phyloP scores from a whole-genome alignment of 1,140 invertebrate species.

The Ptiloglossa arizonensis region DNA sequence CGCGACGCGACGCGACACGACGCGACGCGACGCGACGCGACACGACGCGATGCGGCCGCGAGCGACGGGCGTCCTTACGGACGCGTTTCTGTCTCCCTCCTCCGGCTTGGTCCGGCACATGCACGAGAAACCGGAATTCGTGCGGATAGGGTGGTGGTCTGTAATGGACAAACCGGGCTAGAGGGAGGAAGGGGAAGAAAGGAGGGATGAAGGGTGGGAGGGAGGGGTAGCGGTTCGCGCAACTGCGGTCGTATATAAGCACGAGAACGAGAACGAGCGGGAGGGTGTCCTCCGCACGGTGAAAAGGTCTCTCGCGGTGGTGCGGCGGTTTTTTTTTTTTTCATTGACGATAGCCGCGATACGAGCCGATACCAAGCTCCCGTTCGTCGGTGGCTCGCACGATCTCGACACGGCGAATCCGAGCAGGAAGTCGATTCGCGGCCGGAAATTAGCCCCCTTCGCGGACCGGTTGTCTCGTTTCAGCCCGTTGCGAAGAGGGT shows the following conservation, averaged over 20 bases:
- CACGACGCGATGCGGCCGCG: background rate
- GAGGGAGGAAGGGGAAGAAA: too few relatives aligned
- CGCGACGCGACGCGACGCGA: background rate
- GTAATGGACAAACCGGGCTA: slow-evolving; percentile 31
- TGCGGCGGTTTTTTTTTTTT: slow-evolving; percentile 13
- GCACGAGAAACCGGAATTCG: slow-evolving; percentile 56
- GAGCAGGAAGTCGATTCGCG: slow-evolving; percentile 63
- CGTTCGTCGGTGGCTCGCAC: slow-evolving; percentile 13
- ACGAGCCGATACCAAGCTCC: background rate
- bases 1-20: background rate
- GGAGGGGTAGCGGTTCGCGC: slow-evolving; percentile 62
- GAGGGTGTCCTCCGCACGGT: background rate
- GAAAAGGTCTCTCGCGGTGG: slow-evolving; percentile 51
- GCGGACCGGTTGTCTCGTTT: slow-evolving; percentile 46
- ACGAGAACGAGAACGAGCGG: slow-evolving; percentile 43
- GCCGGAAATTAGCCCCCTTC: slow-evolving; percentile 60
- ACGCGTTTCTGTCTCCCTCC: slow-evolving; percentile 22
- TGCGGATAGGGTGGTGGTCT: slow-evolving; percentile 33
- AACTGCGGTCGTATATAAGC: slow-evolving; percentile 63
- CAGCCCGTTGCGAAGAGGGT: slow-evolving; percentile 20
- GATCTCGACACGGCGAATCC: slow-evolving; percentile 41
- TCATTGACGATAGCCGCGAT: slow-evolving; percentile 1
- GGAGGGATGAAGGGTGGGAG: background rate
- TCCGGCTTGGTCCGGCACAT: slow-evolving; percentile 27
- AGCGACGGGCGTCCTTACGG: slow-evolving; percentile 36